Percentiles rank a stretch among this genome's conserved stretches.
Conservation (phyloP, 2,797 vertebrate species). For the Coregonus suidteri region DNA sequence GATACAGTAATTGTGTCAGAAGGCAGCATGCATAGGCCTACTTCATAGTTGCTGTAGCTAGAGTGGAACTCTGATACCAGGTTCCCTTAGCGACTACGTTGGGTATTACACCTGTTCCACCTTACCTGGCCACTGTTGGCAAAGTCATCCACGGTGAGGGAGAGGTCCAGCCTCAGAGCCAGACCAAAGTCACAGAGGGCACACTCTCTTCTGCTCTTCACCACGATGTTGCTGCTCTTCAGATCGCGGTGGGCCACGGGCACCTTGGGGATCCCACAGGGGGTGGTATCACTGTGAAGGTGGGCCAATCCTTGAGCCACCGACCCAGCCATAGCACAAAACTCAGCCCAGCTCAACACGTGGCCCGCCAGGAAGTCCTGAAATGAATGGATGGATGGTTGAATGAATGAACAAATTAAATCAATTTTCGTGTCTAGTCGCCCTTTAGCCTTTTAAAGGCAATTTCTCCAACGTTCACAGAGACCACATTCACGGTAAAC, state of each 20-base stretch:
- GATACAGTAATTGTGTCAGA: too few relatives aligned
- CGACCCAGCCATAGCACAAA: constrained; percentile 80
- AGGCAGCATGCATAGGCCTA: too few relatives aligned
- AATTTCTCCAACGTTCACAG: too few relatives aligned
- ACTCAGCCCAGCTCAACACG: constrained; percentile 82
- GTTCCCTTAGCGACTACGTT: neutral
- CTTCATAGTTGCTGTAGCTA: too few relatives aligned
- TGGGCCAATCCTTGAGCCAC: constrained; percentile 84
- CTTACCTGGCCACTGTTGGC: constrained; percentile 89
- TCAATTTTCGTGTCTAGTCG: too few relatives aligned
- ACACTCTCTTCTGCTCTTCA: constrained; percentile 80
- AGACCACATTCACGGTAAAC: too few relatives aligned
- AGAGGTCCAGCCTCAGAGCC: constrained; percentile 81
- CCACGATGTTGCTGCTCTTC: constrained; percentile 87
- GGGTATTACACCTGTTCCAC: neutral
- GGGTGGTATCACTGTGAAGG: constrained; percentile 84
- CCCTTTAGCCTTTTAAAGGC: too few relatives aligned
- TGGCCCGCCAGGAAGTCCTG: constrained; percentile 80
- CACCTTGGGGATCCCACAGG: constrained; percentile 70
- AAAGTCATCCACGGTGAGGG: constrained; percentile 84
- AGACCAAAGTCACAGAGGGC: constrained; percentile 88
- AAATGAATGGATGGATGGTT: neutral
- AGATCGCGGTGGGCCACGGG: constrained; percentile 87
- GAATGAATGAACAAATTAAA: too few relatives aligned
- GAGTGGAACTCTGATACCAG: neutral